Base-by-base conservation (phyloP, 2,888 invertebrate genomes). In the Luperina testacea region DNA sequence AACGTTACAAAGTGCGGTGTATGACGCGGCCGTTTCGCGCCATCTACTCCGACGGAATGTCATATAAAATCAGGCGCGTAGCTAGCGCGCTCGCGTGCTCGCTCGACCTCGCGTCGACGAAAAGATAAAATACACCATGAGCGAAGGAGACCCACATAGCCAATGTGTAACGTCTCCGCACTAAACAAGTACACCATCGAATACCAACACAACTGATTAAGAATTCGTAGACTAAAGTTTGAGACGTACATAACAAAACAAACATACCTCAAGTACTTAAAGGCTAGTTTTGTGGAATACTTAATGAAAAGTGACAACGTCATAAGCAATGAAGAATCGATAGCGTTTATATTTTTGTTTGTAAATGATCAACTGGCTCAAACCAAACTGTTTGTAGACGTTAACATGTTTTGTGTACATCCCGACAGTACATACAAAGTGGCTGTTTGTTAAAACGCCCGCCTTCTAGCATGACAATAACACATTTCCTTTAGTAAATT, bases 31-130 rank as follows among this genome's bases (percentile, higher is more conserved):
- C 92, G 92, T 84, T 90, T 90, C 92, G 92, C 92, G 90, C 89
- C 91, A 90, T 92, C 89, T 83, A 92, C 93, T 92, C 86, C 89
- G 90, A 84, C 92, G 93, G 94, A 95, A 94, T 95, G 95, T 92
- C 82, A 82, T 83, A 75, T 69, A 81, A 76, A 75, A 77, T 75
- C 78, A 76, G 86, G 76, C 81, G 79, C 80, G 85, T 80, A 85
- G 83, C 86, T 84, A 73, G 72, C 76, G 88, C 88, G 87, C 83
- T 85, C 83, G 86, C 83, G 85, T 83, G 76, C 69, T 78, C 89
- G 72, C 86, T 76, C 88, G 85, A 81, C 87, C 83, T 79, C 79
- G 82, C 80, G 72, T 63, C 75, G 72, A 53, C 78, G 57, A 80
- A 87, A 92, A 93, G 93, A 94, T 93, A 93, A 93, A 84, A 85